Conservation (phyloP, 2,113 vertebrate genomes). For the Edolisoma coerulescens region DNA sequence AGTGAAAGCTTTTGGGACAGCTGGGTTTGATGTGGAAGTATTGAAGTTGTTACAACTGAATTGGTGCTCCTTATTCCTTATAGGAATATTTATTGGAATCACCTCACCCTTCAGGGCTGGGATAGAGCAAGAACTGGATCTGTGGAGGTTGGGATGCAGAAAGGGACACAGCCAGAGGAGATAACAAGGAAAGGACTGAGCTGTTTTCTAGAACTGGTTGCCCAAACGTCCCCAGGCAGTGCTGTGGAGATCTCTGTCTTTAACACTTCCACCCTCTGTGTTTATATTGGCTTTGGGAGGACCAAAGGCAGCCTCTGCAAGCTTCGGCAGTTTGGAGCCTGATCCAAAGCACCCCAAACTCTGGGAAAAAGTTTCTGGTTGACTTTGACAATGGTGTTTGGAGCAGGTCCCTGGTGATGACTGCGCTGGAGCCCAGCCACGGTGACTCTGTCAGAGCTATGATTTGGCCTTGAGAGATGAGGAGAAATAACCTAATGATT, state of each 20-base stretch:
- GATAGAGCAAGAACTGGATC: not conserved
- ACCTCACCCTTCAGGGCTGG: not conserved
- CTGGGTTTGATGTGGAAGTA: not conserved
- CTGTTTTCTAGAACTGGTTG: not conserved
- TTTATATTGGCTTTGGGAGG: not conserved
- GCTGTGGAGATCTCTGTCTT: not conserved
- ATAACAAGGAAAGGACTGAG: not conserved
- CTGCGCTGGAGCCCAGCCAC: not conserved
- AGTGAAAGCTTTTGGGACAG: not conserved
- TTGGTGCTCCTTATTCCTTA: not conserved
- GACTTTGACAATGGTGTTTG: conserved; percentile 28
- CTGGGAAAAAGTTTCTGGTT: not conserved
- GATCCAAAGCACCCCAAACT: not conserved
- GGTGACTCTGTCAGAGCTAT: not conserved
- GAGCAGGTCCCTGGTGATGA: conserved; percentile 35
- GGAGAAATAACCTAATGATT: conserved; percentile 34
- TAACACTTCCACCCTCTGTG: not conserved
- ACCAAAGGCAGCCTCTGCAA: not conserved
- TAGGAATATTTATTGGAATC: not conserved
- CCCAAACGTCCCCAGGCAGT: not conserved
- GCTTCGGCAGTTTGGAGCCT: not conserved
- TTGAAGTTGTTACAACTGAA: not conserved
- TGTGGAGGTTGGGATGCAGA: not conserved
- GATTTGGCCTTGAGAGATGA: conserved; percentile 24
- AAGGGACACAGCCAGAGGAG: not conserved